Evolutionary conservation across 2,113 vertebrate genomes (phyloP), one percentile per base, ranked within the genome.

Genomic region (Charina bottae): DNA sequence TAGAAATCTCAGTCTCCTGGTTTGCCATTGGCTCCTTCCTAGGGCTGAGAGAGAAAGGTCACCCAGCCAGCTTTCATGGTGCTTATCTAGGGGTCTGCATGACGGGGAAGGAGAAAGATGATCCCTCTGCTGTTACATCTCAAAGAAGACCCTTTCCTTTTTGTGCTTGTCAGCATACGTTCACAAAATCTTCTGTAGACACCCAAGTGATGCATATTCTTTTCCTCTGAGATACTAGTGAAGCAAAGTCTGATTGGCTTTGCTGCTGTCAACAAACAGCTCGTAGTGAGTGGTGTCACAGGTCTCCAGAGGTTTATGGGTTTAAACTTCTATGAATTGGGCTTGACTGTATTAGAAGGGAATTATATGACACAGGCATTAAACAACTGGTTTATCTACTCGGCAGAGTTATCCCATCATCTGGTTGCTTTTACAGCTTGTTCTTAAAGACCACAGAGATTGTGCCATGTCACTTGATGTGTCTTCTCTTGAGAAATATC

Each of bases 241-340:
- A 68, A 90, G 85, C 42, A 89, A 87, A 92, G 64, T 1, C 62
- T 11, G 88, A 89, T 91, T 91, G 94, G 83, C 91, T 95, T 94
- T 94, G 91, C 94, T 10, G 60, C 93, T 96, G 95, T 96, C 96
- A 96, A 92, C 93, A 94, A 92, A 94, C 95, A 96, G 95, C 92
- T 94, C 92, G 94, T 95, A 86, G 93, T 95, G 96, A 97, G 96
- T 88, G 95, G 92, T 97, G 97, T 96, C 97, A 97, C 97, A 95
- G 95, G 96, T 96, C 97, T 97, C 97, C 94, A 96, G 98, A 98
- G 98, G 92, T 96, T 95, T 97, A 95, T 95, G 97, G 97, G 96
- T 98, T 97, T 97, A 93, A 96, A 97, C 94, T 97, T 94, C 92
- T 97, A 95, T 96, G 96, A 97, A 97, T 96, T 97, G 96, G 96